phyloP scores from a whole-genome alignment of 2,797 vertebrate genomes.

The Bradypodion ventrale region DNA sequence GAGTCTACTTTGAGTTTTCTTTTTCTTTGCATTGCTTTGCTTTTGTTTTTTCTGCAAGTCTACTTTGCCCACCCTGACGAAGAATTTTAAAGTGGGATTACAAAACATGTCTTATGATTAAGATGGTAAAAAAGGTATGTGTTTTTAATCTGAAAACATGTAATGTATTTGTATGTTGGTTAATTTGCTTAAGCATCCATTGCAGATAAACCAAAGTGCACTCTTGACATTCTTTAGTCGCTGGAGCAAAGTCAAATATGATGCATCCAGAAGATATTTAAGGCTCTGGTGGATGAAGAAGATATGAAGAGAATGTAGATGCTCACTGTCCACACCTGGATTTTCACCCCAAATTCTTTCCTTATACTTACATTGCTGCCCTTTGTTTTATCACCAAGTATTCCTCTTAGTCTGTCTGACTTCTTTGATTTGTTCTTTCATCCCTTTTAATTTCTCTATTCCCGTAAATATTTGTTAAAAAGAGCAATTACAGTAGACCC shows the following conservation, averaged over 20 bases:
- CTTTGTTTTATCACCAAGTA: neutral
- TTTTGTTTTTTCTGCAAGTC: neutral
- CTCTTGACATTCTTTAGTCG: neutral
- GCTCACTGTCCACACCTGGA: neutral
- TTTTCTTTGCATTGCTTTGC: neutral
- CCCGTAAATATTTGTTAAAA: too few relatives aligned
- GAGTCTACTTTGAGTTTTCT: neutral
- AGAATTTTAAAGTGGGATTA: neutral
- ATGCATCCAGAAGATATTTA: slow-evolving; percentile 17
- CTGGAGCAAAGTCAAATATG: slow-evolving; percentile 22
- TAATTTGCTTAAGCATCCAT: slow-evolving; percentile 26
- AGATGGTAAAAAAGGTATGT: slow-evolving; percentile 8
- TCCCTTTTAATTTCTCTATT: neutral
- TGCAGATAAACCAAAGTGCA: slow-evolving; percentile 34
- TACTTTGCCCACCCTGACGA: neutral
- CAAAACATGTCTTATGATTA: slow-evolving; percentile 8
- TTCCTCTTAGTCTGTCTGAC: neutral
- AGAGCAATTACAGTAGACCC: too few relatives aligned
- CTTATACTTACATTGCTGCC: neutral
- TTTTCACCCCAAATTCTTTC: slow-evolving; percentile 1
- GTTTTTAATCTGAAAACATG: neutral
- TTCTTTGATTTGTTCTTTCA: neutral
- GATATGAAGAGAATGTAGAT: slow-evolving; percentile 22
- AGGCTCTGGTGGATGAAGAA: neutral
- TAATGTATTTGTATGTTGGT: neutral